These are phyloP conservation scores for Galeopsomyia nigrocyanea DNA, from an alignment of 2,888 invertebrate species.

Conservation along the genomic window DNA sequence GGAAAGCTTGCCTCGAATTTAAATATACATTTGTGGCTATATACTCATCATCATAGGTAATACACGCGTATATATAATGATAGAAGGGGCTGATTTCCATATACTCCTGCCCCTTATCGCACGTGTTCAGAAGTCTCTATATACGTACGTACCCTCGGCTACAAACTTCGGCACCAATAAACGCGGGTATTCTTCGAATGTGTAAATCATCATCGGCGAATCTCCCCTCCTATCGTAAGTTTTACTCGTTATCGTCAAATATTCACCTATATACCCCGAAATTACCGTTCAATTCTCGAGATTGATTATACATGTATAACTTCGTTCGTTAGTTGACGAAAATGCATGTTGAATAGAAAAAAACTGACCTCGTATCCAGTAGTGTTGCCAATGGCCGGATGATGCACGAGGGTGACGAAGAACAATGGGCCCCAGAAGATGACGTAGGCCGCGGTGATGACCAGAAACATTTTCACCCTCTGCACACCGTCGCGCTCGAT, in stretches of 20 bases:
- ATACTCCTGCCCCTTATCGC: neutral
- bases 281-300: neutral
- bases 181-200: constrained; percentile 20
- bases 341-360: no score
- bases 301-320: no score
- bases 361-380: constrained; percentile 80
- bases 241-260: constrained; percentile 13
- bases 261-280: neutral
- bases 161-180: neutral
- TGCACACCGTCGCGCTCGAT: constrained; percentile 86
- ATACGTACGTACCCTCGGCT: no score
- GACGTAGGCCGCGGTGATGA: constrained; percentile 87
- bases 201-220: constrained; percentile 23
- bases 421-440: constrained; percentile 93
- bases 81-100: constrained; percentile 3
- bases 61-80: no score
- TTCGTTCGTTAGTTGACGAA: no score
- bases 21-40: no score
- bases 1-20: no score
- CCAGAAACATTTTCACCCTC: constrained; percentile 87
- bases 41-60: no score
- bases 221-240: neutral
- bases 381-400: constrained; percentile 80
- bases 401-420: constrained; percentile 85
- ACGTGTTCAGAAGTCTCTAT: neutral